Evolutionary conservation across 2,888 invertebrate genomes (phyloP).

Genomic region (Melanostoma mellinum): DNA sequence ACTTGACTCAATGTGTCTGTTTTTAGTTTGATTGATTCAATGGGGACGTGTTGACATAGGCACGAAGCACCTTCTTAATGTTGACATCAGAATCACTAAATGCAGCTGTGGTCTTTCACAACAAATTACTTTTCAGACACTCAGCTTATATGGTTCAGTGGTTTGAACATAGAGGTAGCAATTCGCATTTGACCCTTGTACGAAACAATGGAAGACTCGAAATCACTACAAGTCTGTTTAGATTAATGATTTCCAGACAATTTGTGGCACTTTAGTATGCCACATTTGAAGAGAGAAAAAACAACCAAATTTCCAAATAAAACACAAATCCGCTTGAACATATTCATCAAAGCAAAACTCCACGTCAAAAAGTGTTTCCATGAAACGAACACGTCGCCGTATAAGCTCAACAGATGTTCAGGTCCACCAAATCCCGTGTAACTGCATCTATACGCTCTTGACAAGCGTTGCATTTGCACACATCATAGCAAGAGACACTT

Average conservation of each 20-base stretch:
- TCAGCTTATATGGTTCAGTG: no score
- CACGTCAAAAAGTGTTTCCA: conserved; percentile 63
- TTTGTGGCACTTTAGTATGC: not conserved
- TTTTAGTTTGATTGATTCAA: conserved; percentile 54
- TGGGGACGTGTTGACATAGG: conserved; percentile 30
- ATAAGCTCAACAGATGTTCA: conserved; percentile 62
- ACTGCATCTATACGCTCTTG: conserved; percentile 2
- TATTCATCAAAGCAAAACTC: conserved; percentile 64
- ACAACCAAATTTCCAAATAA: not conserved
- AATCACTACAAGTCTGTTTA: no score
- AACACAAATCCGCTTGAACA: conserved; percentile 22
- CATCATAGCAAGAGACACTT: conserved; percentile 66
- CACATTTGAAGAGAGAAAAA: not conserved
- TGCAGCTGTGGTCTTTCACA: not conserved
- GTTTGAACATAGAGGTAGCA: no score
- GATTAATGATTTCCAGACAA: not conserved
- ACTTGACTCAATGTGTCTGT: conserved; percentile 1
- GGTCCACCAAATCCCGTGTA: conserved; percentile 51
- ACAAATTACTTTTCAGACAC: not conserved
- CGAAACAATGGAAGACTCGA: no score
- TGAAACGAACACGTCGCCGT: conserved; percentile 41
- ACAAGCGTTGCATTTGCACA: conserved; percentile 50
- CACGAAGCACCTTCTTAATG: not conserved
- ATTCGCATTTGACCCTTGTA: no score
- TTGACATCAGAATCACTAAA: not conserved